These are phyloP conservation scores for Chrysochloris asiatica DNA, from an alignment of 2,113 vertebrate genomes.

Conservation along the genomic window DNA sequence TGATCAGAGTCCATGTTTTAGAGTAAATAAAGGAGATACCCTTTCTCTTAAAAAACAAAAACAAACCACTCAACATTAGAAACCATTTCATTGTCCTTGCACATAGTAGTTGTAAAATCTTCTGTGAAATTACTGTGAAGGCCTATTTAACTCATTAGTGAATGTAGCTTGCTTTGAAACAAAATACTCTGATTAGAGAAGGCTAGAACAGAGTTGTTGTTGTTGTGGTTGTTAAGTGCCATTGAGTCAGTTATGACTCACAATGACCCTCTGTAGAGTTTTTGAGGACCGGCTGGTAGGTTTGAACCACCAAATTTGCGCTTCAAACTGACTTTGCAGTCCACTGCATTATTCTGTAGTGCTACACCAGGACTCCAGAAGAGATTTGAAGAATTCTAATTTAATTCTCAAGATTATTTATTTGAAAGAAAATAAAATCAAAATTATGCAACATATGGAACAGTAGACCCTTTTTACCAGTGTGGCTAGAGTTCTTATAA, in stretches of 20 bases:
- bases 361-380: too few relatives aligned
- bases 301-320: too few relatives aligned
- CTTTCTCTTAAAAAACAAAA: conserved; percentile 40
- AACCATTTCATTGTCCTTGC: neutral
- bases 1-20: neutral
- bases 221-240: too few relatives aligned
- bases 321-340: too few relatives aligned
- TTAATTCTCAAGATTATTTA: neutral
- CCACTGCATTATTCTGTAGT: too few relatives aligned
- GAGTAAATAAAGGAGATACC: neutral
- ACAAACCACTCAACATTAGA: neutral
- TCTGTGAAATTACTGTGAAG: neutral
- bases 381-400: neutral
- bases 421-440: conserved; percentile 31
- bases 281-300: too few relatives aligned
- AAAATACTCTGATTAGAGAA: neutral
- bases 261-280: too few relatives aligned
- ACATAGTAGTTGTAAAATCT: neutral
- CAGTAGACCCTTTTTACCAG: neutral
- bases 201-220: too few relatives aligned
- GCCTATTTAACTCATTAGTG: conserved; percentile 16
- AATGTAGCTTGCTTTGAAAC: neutral
- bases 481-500: neutral
- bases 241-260: too few relatives aligned
- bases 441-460: neutral